phyloP scores from a whole-genome alignment of 2,113 vertebrate species.

The Pelecanoides urinatrix region DNA sequence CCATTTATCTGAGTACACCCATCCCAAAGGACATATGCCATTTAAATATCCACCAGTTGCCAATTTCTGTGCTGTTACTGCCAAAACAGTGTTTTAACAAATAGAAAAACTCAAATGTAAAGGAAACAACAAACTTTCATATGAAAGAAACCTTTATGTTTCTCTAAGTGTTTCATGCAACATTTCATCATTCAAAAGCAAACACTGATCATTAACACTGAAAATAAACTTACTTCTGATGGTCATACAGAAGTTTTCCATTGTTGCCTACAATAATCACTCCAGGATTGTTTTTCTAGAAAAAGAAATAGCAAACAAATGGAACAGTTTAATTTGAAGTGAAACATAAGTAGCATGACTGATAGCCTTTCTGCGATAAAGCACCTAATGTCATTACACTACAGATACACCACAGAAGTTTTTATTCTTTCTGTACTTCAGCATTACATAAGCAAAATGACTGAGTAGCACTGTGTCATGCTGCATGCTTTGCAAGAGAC shows the following conservation, averaged over 20 bases:
- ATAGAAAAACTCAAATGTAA: neutral
- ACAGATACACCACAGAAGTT: neutral
- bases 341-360: neutral
- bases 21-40: neutral
- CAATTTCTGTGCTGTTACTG: neutral
- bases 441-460: neutral
- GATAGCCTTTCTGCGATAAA: neutral
- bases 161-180: neutral
- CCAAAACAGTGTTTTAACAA: neutral
- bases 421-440: neutral
- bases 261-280: slow-evolving; percentile 92
- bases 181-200: neutral
- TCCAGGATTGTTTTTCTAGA: slow-evolving; percentile 96
- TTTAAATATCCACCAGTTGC: neutral
- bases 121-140: neutral
- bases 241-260: slow-evolving; percentile 90
- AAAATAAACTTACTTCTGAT: slow-evolving; percentile 90
- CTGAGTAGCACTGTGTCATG: neutral
- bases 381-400: neutral
- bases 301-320: neutral
- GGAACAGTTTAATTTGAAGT: neutral
- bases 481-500: neutral
- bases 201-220: neutral
- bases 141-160: neutral
- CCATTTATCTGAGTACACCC: neutral